Evolutionary conservation across 2,888 invertebrate genomes (phyloP).

Genomic region (Embidobia sp.): DNA sequence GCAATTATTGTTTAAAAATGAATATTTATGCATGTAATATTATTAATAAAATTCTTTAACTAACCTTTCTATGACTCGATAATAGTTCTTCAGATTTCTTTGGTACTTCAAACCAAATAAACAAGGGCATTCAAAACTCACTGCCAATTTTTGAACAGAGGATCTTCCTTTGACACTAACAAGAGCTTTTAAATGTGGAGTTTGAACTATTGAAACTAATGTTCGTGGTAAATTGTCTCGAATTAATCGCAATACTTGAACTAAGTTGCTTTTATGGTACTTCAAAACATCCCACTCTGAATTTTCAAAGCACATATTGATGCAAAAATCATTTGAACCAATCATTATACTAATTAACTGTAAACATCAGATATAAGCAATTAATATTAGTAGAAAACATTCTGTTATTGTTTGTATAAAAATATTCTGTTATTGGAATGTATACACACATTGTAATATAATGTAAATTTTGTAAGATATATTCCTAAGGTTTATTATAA

Average conservation of each 20-base stretch:
- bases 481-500: too few species aligned
- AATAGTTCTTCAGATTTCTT: conserved; percentile 76
- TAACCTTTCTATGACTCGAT: conserved; percentile 81
- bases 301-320: conserved; percentile 82
- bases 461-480: too few species aligned
- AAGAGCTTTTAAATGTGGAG: conserved; percentile 82
- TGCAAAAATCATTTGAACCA: conserved; percentile 85
- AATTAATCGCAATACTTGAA: conserved; percentile 82
- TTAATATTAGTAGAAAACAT: too few species aligned
- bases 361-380: too few species aligned
- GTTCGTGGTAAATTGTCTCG: conserved; percentile 84
- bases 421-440: too few species aligned
- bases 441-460: too few species aligned
- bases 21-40: too few species aligned
- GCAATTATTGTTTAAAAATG: too few species aligned
- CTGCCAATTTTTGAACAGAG: conserved; percentile 79
- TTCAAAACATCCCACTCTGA: conserved; percentile 80
- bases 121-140: conserved; percentile 84
- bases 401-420: too few species aligned
- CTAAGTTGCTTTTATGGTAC: conserved; percentile 82
- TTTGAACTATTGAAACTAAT: conserved; percentile 83
- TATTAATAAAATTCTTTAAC: conserved; percentile 13
- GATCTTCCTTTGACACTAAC: conserved; percentile 77
- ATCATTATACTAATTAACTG: conserved; percentile 84
- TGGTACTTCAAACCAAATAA: conserved; percentile 81